A percentile compares a stretch with the other conserved stretches of the same genome.
These are phyloP conservation scores for Euplexia lucipara DNA, from an alignment of 2,888 invertebrate species.

Conservation along the genomic window DNA sequence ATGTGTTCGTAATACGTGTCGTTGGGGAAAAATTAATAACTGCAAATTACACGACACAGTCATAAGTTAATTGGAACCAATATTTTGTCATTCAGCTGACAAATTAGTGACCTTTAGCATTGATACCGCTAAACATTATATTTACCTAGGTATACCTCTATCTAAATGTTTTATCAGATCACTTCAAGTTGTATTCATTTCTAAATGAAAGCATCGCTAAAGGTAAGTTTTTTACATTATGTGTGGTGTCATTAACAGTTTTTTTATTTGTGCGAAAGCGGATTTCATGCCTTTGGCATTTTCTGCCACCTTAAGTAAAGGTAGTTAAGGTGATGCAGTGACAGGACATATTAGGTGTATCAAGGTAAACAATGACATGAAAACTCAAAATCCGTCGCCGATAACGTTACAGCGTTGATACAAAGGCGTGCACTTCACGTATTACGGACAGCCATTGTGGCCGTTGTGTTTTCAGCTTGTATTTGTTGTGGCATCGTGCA, in stretches of 20 bases:
- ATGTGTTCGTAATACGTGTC: slow-evolving; percentile 29
- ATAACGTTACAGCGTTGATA: slow-evolving; percentile 51
- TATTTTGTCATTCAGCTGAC: slow-evolving; percentile 24
- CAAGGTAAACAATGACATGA: slow-evolving; percentile 32
- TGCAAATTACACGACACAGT: slow-evolving; percentile 37
- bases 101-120: too few relatives aligned
- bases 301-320: too few relatives aligned
- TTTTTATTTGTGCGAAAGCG: too few relatives aligned
- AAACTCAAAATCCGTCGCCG: slow-evolving; percentile 48
- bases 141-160: too few relatives aligned
- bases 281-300: too few relatives aligned
- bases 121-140: too few relatives aligned
- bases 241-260: too few relatives aligned
- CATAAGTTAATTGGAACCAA: slow-evolving; percentile 37
- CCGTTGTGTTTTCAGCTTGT: slow-evolving; percentile 63
- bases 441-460: slow-evolving; percentile 71
- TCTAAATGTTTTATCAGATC: neutral
- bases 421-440: slow-evolving; percentile 71
- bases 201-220: neutral
- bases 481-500: slow-evolving; percentile 67
- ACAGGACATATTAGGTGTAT: too few relatives aligned
- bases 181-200: neutral
- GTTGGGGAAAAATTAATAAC: slow-evolving; percentile 31
- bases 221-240: too few relatives aligned
- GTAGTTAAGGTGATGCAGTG: too few relatives aligned